Percentiles rank a stretch among this genome's conserved stretches.
Conservation (phyloP, 1,140 invertebrate species). For the Chionoecetes opilio region DNA sequence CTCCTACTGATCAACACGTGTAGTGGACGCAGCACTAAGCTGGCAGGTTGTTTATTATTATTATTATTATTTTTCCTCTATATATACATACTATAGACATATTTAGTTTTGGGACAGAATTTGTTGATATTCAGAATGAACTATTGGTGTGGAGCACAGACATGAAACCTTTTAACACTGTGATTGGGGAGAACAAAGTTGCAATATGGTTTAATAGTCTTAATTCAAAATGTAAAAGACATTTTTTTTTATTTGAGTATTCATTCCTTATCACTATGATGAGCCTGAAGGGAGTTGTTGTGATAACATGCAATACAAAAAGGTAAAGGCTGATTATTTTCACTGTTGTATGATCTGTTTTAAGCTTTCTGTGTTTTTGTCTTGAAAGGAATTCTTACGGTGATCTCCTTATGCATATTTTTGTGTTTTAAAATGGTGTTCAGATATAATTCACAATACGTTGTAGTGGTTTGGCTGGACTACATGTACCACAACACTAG, state of each 20-base stretch:
- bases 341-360: slow-evolving; percentile 48
- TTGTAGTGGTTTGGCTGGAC: not conserved
- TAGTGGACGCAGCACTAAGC: slow-evolving; percentile 71
- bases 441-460: slow-evolving; percentile 34
- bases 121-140: slow-evolving; percentile 44
- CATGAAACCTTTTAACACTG: slow-evolving; percentile 62
- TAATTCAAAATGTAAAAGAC: slow-evolving; percentile 61
- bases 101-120: slow-evolving; percentile 43
- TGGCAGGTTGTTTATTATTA: slow-evolving; percentile 23
- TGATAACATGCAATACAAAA: slow-evolving; percentile 74
- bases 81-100: not conserved
- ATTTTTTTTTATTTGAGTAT: slow-evolving; percentile 41
- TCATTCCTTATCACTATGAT: slow-evolving; percentile 31
- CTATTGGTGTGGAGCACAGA: slow-evolving; percentile 60
- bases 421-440: slow-evolving; percentile 38
- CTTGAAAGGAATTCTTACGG: slow-evolving; percentile 45
- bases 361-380: slow-evolving; percentile 45
- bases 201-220: slow-evolving; percentile 66
- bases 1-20: slow-evolving; percentile 60
- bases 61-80: not conserved
- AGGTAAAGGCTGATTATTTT: slow-evolving; percentile 47
- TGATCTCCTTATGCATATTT: slow-evolving; percentile 68
- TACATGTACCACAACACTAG: not conserved
- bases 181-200: slow-evolving; percentile 63
- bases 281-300: slow-evolving; percentile 50